Conservation (phyloP, 1,140 invertebrate species). For the Anastatus disparis region DNA sequence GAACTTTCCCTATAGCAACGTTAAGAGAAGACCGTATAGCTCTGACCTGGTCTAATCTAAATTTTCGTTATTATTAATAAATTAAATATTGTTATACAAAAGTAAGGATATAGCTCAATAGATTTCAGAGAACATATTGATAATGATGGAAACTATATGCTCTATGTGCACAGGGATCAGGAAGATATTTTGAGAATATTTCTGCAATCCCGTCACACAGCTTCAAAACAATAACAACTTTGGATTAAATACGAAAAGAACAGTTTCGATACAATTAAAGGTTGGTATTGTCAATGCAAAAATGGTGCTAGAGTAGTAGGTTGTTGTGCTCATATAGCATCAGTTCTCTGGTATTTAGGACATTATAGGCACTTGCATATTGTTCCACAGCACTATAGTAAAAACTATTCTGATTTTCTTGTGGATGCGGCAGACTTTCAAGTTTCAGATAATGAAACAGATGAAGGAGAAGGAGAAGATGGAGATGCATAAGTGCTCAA, state of each 20-base stretch:
- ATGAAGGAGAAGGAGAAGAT: too few species aligned
- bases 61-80: too few species aligned
- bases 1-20: too few species aligned
- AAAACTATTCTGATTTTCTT: not conserved
- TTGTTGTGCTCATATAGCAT: slow-evolving; percentile 27
- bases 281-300: slow-evolving; percentile 18
- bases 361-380: slow-evolving; percentile 8
- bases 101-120: too few species aligned
- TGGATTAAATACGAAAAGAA: slow-evolving; percentile 14
- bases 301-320: slow-evolving; percentile 6
- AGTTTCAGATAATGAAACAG: slow-evolving; percentile 11
- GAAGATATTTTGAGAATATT: slow-evolving; percentile 19
- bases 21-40: too few species aligned
- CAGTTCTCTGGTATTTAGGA: slow-evolving; percentile 19
- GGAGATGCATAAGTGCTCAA: too few species aligned
- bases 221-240: slow-evolving; percentile 15
- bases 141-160: not conserved
- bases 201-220: not conserved
- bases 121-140: slow-evolving; percentile 13
- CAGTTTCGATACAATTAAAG: slow-evolving; percentile 27
- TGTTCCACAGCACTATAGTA: not conserved
- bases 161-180: slow-evolving; percentile 10
- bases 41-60: too few species aligned
- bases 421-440: slow-evolving; percentile 8
- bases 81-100: too few species aligned